Conservation (phyloP, 2,888 invertebrate genomes). For the Morinoia aosen region DNA sequence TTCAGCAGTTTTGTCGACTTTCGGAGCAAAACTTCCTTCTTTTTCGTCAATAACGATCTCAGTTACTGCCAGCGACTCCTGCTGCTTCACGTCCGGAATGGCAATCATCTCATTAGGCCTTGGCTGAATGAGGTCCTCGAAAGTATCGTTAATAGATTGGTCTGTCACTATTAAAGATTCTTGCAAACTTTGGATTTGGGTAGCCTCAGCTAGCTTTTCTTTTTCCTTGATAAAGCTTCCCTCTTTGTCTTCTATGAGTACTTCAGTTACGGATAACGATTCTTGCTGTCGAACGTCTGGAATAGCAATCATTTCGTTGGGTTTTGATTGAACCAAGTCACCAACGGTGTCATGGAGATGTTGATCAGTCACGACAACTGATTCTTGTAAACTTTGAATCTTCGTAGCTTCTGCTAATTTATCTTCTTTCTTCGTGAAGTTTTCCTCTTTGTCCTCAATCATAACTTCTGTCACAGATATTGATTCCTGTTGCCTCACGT, state of each 20-base stretch:
- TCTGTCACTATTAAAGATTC: not conserved
- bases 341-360: conserved; percentile 9
- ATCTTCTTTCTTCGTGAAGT: not conserved
- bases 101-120: conserved; percentile 23
- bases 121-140: not conserved
- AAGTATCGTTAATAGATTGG: not conserved
- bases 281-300: conserved; percentile 54
- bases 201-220: conserved; percentile 48
- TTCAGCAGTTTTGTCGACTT: conserved; percentile 1
- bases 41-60: not conserved
- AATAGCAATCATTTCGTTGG: conserved; percentile 63
- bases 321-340: conserved; percentile 61
- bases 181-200: conserved; percentile 27
- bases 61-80: not conserved
- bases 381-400: conserved; percentile 22
- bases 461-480: not conserved
- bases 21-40: not conserved
- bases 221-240: conserved; percentile 62
- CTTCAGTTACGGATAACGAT: conserved; percentile 65
- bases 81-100: not conserved
- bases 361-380: conserved; percentile 35
- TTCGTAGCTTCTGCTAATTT: not conserved
- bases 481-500: conserved; percentile 23
- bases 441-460: not conserved
- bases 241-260: conserved; percentile 62